Base-by-base conservation (phyloP, 1,140 invertebrate species). In the Pachyrhynchus sulphureomaculatus region DNA sequence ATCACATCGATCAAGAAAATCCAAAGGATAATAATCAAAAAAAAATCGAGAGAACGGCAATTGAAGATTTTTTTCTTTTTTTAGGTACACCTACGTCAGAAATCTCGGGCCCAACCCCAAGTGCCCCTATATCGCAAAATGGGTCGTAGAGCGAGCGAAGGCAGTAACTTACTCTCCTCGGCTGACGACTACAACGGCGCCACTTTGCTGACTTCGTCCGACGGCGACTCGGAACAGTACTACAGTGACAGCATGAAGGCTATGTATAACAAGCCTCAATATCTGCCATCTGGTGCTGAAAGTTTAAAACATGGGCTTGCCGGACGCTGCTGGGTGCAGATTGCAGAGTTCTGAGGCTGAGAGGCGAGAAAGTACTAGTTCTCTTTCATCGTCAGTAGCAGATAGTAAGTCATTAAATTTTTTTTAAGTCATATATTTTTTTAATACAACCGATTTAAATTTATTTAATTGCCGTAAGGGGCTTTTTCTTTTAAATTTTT, bases 341-440 rank as follows among this genome's bases (percentile, higher is more conserved):
- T 4, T 80, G 75, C 5, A 69, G 79, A 34, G 79, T 53, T 64
- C 80, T 3, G 76, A 80, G 5, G 79, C 73, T 2, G 72, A 74
- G 21, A 75, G 81, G 53, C 74, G 84, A 52, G 85, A 85, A 67
- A 85, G 84, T 0, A 82, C 81, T 37, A 79, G 78, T 13, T 83
- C 82, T 5, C 71, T 83, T 47, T 77, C 79, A 8, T 83, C 82
- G 48, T 83, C 81, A 18, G 76, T 82, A 9, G 79, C 84, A 2
- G 72, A 71, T 47, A 62, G 60, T 62, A 62, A 48, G 56, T 36
- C n/a, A 20, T 29, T 5, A 23, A 29, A 10, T 29, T 9, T 26
- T 47, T 21, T 47, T 44, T 18, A 2, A 2, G 15, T 9, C 4
- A 44, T n/a, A 18, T 18, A n/a, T 44, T 20, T 37, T n/a, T 37